Conservation (phyloP, 1,140 invertebrate genomes). For the Bombus consobrinus region DNA sequence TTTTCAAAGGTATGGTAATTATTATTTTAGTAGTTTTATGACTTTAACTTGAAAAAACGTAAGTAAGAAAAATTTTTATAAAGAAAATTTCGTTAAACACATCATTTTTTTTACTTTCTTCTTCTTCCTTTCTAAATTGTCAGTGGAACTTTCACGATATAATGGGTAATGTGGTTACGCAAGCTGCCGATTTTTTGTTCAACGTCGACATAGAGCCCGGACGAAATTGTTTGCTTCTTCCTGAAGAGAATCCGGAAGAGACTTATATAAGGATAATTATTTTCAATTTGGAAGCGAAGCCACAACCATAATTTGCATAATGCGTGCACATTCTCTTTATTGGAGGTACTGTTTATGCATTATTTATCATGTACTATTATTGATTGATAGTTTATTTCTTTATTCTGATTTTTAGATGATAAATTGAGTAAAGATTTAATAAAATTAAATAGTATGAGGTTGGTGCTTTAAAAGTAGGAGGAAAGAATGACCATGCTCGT, state of each 20-base stretch:
- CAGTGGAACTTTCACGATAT: not conserved
- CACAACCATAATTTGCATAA: not conserved
- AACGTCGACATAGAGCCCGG: not conserved
- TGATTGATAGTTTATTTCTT: not conserved
- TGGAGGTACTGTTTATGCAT: too few relatives aligned
- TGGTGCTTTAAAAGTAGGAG: not conserved
- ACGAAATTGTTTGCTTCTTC: conserved; percentile 9
- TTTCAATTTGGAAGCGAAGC: conserved; percentile 1
- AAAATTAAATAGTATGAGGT: not conserved
- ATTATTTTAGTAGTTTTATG: too few relatives aligned
- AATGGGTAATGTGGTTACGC: not conserved
- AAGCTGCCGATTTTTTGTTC: conserved; percentile 1
- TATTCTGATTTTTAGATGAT: not conserved
- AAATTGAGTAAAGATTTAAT: not conserved
- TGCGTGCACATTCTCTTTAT: not conserved
- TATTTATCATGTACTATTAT: not conserved
- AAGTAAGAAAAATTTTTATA: not conserved
- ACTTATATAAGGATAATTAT: conserved; percentile 12
- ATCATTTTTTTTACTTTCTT: not conserved
- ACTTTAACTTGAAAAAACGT: not conserved
- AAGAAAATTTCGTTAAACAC: not conserved
- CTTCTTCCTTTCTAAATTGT: not conserved
- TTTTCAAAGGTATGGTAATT: too few relatives aligned
- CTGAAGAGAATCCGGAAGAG: not conserved
- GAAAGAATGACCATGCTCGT: too few relatives aligned